phyloP scores from a whole-genome alignment of 2,797 vertebrate genomes.

The Cyprinodon diabolis region DNA sequence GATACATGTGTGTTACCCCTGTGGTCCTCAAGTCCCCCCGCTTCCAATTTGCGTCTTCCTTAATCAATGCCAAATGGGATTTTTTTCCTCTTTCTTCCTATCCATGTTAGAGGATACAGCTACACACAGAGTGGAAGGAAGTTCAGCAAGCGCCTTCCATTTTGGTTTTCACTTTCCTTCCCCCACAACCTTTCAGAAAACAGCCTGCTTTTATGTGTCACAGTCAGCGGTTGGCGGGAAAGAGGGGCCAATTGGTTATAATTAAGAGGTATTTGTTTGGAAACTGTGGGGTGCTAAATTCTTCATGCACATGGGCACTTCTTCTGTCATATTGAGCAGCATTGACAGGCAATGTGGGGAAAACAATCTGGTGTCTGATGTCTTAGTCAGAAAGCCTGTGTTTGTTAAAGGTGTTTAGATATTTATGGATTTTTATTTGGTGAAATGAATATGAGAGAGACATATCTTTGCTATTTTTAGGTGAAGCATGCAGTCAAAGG shows the following conservation, averaged over 20 bases:
- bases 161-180: conserved; percentile 60
- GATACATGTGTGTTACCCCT: conserved; percentile 78
- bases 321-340: conserved; percentile 45
- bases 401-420: not conserved
- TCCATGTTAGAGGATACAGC: conserved; percentile 30
- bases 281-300: conserved; percentile 58
- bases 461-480: not conserved
- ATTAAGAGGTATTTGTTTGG: conserved; percentile 74
- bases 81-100: conserved; percentile 28
- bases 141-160: conserved; percentile 73
- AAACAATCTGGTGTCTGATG: conserved; percentile 1
- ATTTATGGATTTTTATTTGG: not conserved
- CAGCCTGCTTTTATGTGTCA: conserved; percentile 69
- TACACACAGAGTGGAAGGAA: conserved; percentile 69
- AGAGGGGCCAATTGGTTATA: conserved; percentile 70
- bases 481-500: conserved; percentile 3
- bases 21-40: conserved; percentile 60
- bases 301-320: conserved; percentile 56
- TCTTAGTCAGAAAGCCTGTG: not conserved
- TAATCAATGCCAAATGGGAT: conserved; percentile 81
- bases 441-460: not conserved
- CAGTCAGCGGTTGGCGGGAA: conserved; percentile 62
- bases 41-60: conserved; percentile 69
- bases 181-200: conserved; percentile 40
- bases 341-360: not conserved